A percentile compares a stretch with the other conserved stretches of the same genome.
Evolutionary conservation across 2,113 vertebrate genomes (phyloP).

Genomic region (Aphelocoma coerulescens): DNA sequence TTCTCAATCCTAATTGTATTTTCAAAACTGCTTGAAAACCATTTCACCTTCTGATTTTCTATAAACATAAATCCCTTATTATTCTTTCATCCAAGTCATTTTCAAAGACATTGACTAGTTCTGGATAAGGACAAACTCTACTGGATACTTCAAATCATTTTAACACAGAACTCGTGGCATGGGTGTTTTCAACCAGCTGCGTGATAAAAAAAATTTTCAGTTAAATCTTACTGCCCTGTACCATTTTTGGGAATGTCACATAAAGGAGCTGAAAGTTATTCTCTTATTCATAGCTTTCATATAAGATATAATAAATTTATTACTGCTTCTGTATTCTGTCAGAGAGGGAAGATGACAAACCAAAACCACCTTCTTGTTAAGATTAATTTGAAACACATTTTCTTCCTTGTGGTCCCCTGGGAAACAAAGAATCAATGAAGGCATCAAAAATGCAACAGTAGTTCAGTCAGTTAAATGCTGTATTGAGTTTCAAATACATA

Average conservation of each 20-base stretch:
- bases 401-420: neutral
- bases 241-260: neutral
- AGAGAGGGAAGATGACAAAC: neutral
- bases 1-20: neutral
- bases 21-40: neutral
- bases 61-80: neutral
- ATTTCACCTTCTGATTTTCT: neutral
- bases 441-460: neutral
- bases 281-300: neutral
- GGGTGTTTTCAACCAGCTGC: neutral
- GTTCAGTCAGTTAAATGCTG: neutral
- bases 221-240: neutral
- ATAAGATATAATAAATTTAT: neutral
- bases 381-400: neutral
- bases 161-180: neutral
- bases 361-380: neutral
- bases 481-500: neutral
- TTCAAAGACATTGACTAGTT: neutral
- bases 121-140: neutral
- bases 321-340: neutral
- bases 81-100: neutral
- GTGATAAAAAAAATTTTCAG: fast-evolving
- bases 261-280: neutral
- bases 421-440: neutral
- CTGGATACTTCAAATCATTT: neutral